Percentiles rank a stretch among this genome's conserved stretches.
phyloP scores from a whole-genome alignment of 2,888 invertebrate species.

The Carterocephalus palaemon region DNA sequence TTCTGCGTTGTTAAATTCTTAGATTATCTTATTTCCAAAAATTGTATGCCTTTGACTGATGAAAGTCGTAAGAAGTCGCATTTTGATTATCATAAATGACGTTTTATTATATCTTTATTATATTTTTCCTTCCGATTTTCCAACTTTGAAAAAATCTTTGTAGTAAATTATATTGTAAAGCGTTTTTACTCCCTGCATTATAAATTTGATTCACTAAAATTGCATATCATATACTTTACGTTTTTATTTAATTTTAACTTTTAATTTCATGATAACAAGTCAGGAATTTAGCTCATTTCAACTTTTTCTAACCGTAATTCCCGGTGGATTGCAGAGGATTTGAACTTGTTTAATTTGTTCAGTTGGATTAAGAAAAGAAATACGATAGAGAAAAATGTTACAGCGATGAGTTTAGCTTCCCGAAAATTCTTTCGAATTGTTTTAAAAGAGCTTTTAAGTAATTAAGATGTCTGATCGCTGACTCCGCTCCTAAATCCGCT shows the following conservation, averaged over 20 bases:
- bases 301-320: conserved; percentile 5
- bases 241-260: not conserved
- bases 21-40: too few species aligned
- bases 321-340: conserved; percentile 20
- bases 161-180: too few species aligned
- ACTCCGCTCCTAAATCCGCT: conserved; percentile 15
- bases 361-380: conserved; percentile 33
- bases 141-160: too few species aligned
- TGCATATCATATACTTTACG: conserved; percentile 1
- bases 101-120: too few species aligned
- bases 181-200: too few species aligned
- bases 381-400: conserved; percentile 28
- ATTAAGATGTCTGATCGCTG: conserved; percentile 31
- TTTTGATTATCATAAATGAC: too few species aligned
- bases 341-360: conserved; percentile 34
- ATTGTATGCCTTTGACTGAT: too few species aligned
- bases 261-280: not conserved
- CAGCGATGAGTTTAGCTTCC: conserved; percentile 19
- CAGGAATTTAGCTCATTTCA: conserved; percentile 1
- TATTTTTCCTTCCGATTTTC: too few species aligned
- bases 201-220: too few species aligned
- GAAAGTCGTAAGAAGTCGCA: too few species aligned
- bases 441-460: conserved; percentile 33
- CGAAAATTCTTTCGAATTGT: conserved; percentile 30
- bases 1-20: conserved; percentile 1